Percentiles rank a stretch among this genome's conserved stretches.
phyloP scores from a whole-genome alignment of 64 coral and sea anemone species.

The Porites lutea region DNA sequence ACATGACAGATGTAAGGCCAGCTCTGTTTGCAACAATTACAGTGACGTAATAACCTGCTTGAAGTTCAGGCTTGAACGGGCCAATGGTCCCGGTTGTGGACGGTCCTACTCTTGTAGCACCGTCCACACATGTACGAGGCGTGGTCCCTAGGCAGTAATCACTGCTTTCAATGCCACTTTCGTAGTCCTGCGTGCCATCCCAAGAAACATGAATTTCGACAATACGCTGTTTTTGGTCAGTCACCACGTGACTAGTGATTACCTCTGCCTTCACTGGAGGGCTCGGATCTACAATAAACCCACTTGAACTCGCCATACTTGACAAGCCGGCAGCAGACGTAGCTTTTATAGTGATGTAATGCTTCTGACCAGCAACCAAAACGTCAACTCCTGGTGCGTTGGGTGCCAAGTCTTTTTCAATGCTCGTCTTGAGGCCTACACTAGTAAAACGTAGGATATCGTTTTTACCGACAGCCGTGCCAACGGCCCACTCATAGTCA shows the following conservation, averaged over 20 bases:
- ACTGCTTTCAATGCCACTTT: constrained; percentile 60
- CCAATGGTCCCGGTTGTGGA: constrained; percentile 8
- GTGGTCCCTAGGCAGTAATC: constrained; percentile 60
- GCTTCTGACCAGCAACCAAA: constrained; percentile 52
- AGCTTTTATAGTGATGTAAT: constrained; percentile 73
- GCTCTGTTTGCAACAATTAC: constrained; percentile 70
- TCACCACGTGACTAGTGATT: constrained; percentile 39
- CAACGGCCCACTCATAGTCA: constrained; percentile 74
- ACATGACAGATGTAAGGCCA: constrained; percentile 57
- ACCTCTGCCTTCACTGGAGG: constrained; percentile 64
- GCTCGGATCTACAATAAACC: constrained; percentile 64
- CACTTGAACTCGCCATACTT: constrained; percentile 28
- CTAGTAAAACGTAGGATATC: constrained; percentile 38
- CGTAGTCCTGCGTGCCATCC: constrained; percentile 52
- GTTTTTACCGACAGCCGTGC: constrained; percentile 35
- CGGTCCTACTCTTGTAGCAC: not conserved
- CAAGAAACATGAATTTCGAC: constrained; percentile 51
- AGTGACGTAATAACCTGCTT: not conserved
- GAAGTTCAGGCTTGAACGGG: constrained; percentile 1
- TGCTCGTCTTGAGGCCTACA: constrained; percentile 32
- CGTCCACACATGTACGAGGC: constrained; percentile 15
- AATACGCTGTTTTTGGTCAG: constrained; percentile 8
- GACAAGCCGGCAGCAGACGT: constrained; percentile 33
- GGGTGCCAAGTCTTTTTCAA: constrained; percentile 23
- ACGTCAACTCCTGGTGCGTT: constrained; percentile 63